Conservation (phyloP, 2,888 invertebrate species). For the Clostera curtula region DNA sequence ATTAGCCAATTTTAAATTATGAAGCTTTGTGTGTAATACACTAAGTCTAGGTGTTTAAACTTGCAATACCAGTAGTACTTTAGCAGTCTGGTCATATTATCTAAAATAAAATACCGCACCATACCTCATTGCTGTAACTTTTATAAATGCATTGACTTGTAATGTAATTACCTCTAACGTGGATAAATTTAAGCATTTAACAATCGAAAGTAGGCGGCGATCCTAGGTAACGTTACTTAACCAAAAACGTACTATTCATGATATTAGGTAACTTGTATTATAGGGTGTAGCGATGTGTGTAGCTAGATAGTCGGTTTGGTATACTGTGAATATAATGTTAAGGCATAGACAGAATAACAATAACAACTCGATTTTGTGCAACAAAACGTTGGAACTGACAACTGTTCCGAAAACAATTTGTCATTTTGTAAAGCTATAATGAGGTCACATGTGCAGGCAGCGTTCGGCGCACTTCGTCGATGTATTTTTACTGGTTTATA, state of each 20-base stretch:
- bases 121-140: constrained; percentile 47
- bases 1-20: no score
- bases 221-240: constrained; percentile 22
- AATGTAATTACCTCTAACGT: not conserved
- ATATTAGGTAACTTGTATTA: constrained; percentile 28
- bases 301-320: constrained; percentile 29
- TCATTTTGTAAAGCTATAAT: no score
- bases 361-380: constrained; percentile 31
- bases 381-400: constrained; percentile 29
- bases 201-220: constrained; percentile 1
- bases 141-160: not conserved
- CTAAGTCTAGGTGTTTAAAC: no score
- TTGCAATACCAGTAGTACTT: no score
- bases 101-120: constrained; percentile 36
- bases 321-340: constrained; percentile 26
- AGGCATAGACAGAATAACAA: constrained; percentile 8
- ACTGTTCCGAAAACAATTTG: no score
- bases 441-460: no score
- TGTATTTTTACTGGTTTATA: no score
- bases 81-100: not conserved
- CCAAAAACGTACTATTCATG: constrained; percentile 36
- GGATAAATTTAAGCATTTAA: no score
- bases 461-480: no score
- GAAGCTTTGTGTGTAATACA: no score
- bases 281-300: constrained; percentile 35